A percentile compares a stretch with the other conserved stretches of the same genome.
Conservation (phyloP, 2,113 vertebrate species). For the Thalassarche chlororhynchos region DNA sequence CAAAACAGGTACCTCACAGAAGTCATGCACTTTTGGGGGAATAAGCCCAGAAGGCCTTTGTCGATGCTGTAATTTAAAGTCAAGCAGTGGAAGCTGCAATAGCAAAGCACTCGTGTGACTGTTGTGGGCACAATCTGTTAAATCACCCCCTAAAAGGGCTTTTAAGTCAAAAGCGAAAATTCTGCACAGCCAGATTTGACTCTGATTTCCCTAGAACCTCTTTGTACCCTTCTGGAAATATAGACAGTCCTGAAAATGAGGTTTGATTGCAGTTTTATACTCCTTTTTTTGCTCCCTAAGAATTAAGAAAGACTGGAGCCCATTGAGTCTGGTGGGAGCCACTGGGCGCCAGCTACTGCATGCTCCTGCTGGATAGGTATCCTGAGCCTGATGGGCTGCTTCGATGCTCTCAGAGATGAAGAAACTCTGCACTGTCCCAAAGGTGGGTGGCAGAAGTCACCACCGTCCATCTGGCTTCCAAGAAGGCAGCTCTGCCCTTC, state of each 20-base stretch:
- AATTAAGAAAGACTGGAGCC: background rate
- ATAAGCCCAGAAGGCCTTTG: background rate
- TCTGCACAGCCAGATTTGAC: background rate
- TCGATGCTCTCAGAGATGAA: background rate
- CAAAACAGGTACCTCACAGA: background rate
- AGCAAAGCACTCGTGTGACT: accelerated
- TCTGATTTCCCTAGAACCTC: background rate
- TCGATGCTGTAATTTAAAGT: background rate
- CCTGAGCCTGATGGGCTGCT: background rate
- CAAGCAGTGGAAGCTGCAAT: background rate
- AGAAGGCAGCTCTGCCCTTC: conserved; percentile 51
- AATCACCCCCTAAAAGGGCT: background rate
- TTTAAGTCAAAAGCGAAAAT: background rate
- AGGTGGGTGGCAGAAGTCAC: background rate
- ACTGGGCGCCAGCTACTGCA: background rate
- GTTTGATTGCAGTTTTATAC: background rate
- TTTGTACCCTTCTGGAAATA: background rate
- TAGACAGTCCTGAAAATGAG: accelerated
- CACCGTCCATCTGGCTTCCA: background rate
- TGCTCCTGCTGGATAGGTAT: background rate
- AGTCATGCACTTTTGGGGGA: background rate
- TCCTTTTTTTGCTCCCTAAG: background rate
- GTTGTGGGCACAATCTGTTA: background rate
- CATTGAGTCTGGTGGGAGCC: background rate
- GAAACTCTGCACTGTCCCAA: background rate